These are phyloP conservation scores for Cosmia pyralina DNA, from an alignment of 2,888 invertebrate genomes.

Conservation along the genomic window DNA sequence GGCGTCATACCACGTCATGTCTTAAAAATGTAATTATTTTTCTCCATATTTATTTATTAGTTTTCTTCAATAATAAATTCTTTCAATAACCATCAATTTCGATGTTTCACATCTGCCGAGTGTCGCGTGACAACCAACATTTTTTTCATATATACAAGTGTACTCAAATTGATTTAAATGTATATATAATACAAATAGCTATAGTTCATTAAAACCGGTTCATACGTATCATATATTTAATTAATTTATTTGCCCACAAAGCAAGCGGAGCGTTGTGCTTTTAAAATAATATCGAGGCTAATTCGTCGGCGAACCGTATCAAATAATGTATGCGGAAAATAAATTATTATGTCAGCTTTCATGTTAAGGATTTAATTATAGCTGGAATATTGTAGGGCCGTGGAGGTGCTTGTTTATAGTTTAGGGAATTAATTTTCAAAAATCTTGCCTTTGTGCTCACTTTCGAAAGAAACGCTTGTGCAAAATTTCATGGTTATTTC, in stretches of 20 bases:
- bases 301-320: constrained; percentile 38
- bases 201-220: not conserved
- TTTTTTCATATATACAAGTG: not conserved
- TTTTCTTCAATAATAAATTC: too few relatives aligned
- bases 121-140: too few relatives aligned
- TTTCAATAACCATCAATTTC: too few relatives aligned
- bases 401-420: not conserved
- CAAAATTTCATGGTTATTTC: too few relatives aligned
- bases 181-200: not conserved
- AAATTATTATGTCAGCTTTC: constrained; percentile 46
- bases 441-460: not conserved
- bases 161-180: not conserved
- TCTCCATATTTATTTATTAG: too few relatives aligned
- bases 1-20: too few relatives aligned
- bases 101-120: too few relatives aligned
- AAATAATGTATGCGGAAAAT: constrained; percentile 43
- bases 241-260: constrained; percentile 38
- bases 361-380: constrained; percentile 43
- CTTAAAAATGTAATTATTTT: too few relatives aligned
- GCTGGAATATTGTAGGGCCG: constrained; percentile 12
- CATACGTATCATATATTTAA: constrained; percentile 20
- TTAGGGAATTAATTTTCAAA: not conserved
- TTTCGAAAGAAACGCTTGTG: too few relatives aligned
- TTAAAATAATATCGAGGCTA: constrained; percentile 47
- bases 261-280: constrained; percentile 40